A percentile compares a stretch with the other conserved stretches of the same genome.
These are phyloP conservation scores for Teleogryllus oceanicus DNA, from an alignment of 2,888 invertebrate genomes.

Conservation along the genomic window DNA sequence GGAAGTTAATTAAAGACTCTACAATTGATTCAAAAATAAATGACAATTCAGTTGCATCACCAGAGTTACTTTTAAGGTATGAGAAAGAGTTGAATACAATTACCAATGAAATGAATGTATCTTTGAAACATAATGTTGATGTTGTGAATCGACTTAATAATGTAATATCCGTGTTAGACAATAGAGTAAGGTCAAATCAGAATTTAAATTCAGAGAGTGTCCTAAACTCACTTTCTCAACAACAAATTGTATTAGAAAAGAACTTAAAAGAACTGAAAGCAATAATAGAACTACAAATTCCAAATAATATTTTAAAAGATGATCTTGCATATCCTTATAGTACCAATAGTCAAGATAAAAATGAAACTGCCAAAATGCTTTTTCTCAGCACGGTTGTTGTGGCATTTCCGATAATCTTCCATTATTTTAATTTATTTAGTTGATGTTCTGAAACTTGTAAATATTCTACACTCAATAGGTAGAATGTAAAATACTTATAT, in stretches of 20 bases:
- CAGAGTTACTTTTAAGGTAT: slow-evolving; percentile 30
- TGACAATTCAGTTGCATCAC: not conserved
- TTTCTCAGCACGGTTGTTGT: not conserved
- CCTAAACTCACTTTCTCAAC: not conserved
- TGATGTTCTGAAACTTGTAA: not conserved
- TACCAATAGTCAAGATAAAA: not conserved
- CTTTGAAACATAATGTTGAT: not conserved
- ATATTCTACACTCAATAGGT: too few relatives aligned
- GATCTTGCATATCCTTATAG: too few relatives aligned
- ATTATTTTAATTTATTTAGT: not conserved
- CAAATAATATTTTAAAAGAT: not conserved
- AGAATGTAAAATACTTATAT: too few relatives aligned
- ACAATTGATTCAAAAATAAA: slow-evolving; percentile 32
- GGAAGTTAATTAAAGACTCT: slow-evolving; percentile 57
- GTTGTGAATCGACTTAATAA: not conserved
- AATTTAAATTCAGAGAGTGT: not conserved
- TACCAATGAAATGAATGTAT: slow-evolving; percentile 32
- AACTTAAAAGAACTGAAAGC: slow-evolving; percentile 25
- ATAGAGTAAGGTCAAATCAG: not conserved
- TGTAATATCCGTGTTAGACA: not conserved
- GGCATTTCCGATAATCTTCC: not conserved
- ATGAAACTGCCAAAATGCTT: not conserved
- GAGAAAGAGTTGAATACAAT: slow-evolving; percentile 29
- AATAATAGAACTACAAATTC: not conserved
- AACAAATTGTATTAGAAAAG: slow-evolving; percentile 18